These are phyloP conservation scores for Notarius quadriscutis DNA, from an alignment of 2,113 vertebrate species.

Conservation along the genomic window DNA sequence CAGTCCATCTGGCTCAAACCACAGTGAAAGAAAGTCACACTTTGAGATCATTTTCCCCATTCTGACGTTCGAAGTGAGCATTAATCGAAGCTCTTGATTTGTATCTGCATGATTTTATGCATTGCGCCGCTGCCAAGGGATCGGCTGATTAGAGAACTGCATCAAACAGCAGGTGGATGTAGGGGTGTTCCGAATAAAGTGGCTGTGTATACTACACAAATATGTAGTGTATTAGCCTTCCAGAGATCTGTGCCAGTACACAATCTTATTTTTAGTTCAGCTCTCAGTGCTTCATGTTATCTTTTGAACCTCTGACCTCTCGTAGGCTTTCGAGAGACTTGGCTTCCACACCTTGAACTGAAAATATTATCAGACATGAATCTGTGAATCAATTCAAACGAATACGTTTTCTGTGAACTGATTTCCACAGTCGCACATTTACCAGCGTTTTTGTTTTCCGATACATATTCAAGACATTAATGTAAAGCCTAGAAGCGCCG, in stretches of 20 bases:
- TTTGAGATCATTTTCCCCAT: too few species aligned
- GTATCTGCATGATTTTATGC: too few species aligned
- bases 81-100: too few species aligned
- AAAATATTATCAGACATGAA: not conserved
- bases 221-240: not conserved
- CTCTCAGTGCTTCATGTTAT: not conserved
- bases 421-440: not conserved
- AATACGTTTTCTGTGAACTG: not conserved
- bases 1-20: too few species aligned
- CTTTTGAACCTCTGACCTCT: slow-evolving; percentile 1
- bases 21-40: too few species aligned
- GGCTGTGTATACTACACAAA: too few species aligned
- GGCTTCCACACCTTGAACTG: slow-evolving; percentile 7
- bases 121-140: too few species aligned
- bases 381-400: not conserved
- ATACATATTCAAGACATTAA: not conserved
- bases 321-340: not conserved
- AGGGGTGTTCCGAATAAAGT: too few species aligned
- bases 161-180: too few species aligned
- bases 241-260: not conserved
- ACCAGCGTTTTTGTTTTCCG: not conserved
- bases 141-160: too few species aligned
- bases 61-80: too few species aligned
- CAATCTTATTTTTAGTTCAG: slow-evolving; percentile 11
- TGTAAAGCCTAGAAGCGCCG: not conserved